Conservation (phyloP, 1,140 invertebrate species). For the Tetramorium alpestre region DNA sequence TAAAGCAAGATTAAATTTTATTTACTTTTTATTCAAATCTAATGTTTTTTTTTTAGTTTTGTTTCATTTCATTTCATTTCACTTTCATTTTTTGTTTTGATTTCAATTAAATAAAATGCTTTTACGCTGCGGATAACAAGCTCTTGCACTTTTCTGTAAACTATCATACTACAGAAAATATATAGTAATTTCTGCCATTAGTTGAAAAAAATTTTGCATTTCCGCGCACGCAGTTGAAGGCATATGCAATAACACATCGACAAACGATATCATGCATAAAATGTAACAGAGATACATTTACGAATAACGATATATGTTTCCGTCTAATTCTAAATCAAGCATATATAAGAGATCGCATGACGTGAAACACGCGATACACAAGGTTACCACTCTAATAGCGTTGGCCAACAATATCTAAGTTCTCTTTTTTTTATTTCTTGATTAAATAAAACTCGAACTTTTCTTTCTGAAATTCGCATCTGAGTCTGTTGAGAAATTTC, state of each 20-base stretch:
- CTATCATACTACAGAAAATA: background rate
- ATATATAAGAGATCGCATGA: conserved; percentile 44
- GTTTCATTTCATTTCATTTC: background rate
- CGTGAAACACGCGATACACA: conserved; percentile 13
- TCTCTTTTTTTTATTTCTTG: background rate
- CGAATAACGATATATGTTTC: background rate
- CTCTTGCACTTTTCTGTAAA: background rate
- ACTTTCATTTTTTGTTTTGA: background rate
- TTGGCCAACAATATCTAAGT: conserved; percentile 11
- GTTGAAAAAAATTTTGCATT: background rate
- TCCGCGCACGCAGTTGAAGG: background rate
- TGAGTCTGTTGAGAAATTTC: background rate
- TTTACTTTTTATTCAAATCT: background rate
- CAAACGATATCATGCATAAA: background rate
- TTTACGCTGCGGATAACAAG: background rate
- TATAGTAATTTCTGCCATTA: background rate
- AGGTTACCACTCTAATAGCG: conserved; percentile 15
- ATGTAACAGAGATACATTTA: conserved; percentile 4
- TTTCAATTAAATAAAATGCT: background rate
- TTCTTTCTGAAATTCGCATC: background rate
- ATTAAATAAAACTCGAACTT: conserved; percentile 19
- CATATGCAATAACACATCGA: background rate
- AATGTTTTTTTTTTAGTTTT: too few relatives aligned
- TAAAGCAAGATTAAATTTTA: background rate
- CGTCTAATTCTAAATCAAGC: conserved; percentile 15